Conservation (phyloP, 2,113 vertebrate species). For the Serilophus lunatus region DNA sequence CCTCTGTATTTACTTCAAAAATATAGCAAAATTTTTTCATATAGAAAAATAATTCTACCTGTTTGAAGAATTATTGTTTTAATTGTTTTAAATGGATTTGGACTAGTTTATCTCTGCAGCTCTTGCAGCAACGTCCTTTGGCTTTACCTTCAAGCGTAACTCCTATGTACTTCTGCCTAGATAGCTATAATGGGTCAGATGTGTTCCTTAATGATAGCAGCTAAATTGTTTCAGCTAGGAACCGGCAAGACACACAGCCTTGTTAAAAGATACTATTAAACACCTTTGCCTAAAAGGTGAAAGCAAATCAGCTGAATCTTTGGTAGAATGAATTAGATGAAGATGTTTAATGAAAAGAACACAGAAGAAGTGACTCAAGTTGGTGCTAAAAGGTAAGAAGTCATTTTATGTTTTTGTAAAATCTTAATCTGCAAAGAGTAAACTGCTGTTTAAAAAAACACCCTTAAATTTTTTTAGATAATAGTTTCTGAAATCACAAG, state of each 20-base stretch:
- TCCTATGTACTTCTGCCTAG: not conserved
- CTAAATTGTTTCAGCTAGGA: not conserved
- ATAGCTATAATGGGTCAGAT: not conserved
- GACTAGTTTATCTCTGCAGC: not conserved
- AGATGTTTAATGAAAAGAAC: not conserved
- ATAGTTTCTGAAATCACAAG: not conserved
- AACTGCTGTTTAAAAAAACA: not conserved
- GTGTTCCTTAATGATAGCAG: not conserved
- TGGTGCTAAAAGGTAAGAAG: not conserved
- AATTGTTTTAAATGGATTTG: not conserved
- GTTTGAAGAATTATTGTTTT: not conserved
- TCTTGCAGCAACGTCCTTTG: not conserved
- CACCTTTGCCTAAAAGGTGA: not conserved
- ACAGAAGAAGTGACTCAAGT: not conserved
- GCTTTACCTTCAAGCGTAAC: not conserved
- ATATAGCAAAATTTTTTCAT: not conserved
- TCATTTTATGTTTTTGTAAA: not conserved
- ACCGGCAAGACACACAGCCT: not conserved
- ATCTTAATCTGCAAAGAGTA: not conserved
- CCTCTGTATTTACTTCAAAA: not conserved
- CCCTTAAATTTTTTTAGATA: not conserved
- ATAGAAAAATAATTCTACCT: not conserved
- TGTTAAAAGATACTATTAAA: not conserved
- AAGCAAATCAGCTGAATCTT: not conserved
- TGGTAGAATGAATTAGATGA: not conserved